Base-by-base conservation (phyloP, 2,797 vertebrate genomes). In the Crenichthys baileyi region DNA sequence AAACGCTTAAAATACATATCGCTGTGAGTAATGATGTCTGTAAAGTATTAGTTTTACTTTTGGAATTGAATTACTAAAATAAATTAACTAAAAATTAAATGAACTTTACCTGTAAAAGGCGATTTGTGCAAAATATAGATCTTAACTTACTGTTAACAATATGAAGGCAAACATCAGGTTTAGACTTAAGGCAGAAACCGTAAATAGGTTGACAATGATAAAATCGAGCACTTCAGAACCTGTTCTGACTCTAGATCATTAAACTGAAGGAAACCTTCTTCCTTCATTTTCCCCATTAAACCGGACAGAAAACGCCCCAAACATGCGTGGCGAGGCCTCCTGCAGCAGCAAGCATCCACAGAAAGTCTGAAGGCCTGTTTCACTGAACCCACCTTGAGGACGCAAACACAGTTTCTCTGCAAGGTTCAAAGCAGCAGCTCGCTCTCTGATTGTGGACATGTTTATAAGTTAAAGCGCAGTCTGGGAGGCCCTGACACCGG, bases 381-480 rank as follows among this genome's bases (percentile, higher is more conserved):
- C 51, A 16, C 73, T 72, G 4, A 48, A 81, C 86, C 84, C 48
- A 94, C 94, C 86, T 72, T 39, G 91, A 79, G 90, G 89, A 77
- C 90, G 85, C 46, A 83, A 85, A n/a, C 86, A 93, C 12, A 95
- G 41, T 70, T 94, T 95, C 56, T 92, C 93, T 7, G 80, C 85
- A 0, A 95, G 90, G 2, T 95, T 95, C 36, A 96, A 53, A 5
- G 92, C 93, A 0, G 93, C 94, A 1, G 92, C 92, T 83, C 92
- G 82, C 53, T 96, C 95, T 75, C 78, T 92, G 4, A 95, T 94
- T 5, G 92, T 85, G 1, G 94, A 78, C 95, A 96, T 96, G 29
- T 16, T 55, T 26, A 7, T 24, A 39, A 2, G 0, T 22, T 51
- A 12, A 5, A 22, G 7, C 2, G 22, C 9, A 11, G 51, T 29